These are phyloP conservation scores for Acipenser ruthenus DNA, from an alignment of 2,797 vertebrate species.

Conservation along the genomic window DNA sequence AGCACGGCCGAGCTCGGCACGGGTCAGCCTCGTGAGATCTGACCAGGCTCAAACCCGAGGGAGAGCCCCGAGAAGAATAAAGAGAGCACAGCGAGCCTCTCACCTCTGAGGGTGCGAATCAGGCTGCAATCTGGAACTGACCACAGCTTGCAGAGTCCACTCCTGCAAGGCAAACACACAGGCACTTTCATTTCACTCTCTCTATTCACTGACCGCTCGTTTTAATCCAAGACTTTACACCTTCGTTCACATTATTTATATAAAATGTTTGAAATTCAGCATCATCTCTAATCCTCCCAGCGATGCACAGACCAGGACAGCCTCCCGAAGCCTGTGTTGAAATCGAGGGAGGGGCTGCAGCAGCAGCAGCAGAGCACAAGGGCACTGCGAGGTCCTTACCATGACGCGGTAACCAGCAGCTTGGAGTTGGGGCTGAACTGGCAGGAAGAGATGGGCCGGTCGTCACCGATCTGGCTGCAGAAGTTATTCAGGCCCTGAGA, in stretches of 20 bases:
- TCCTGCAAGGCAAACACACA: slow-evolving; percentile 55
- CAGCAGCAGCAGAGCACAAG: background rate
- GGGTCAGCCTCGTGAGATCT: background rate
- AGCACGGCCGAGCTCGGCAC: no score
- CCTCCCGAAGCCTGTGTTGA: no score
- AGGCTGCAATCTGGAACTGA: slow-evolving; percentile 85
- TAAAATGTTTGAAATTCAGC: no score
- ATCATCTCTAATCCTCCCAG: no score
- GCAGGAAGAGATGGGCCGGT: slow-evolving; percentile 92
- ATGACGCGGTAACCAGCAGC: slow-evolving; percentile 84
- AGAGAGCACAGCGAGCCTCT: background rate
- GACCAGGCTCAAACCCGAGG: background rate
- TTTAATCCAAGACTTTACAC: no score
- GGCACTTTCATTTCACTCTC: background rate
- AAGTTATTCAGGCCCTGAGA: slow-evolving; percentile 90
- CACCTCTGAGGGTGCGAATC: slow-evolving; percentile 85
- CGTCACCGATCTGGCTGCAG: slow-evolving; percentile 96
- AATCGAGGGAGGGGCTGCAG: no score
- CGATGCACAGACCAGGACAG: no score
- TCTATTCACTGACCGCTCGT: no score
- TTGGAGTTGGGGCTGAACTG: slow-evolving; percentile 92
- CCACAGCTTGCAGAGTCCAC: slow-evolving; percentile 94
- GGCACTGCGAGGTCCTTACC: slow-evolving; percentile 53
- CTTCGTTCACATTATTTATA: no score
- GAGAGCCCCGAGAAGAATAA: background rate